Evolutionary conservation across 2,797 vertebrate species (phyloP).

Genomic region (Sandelia bainsii): DNA sequence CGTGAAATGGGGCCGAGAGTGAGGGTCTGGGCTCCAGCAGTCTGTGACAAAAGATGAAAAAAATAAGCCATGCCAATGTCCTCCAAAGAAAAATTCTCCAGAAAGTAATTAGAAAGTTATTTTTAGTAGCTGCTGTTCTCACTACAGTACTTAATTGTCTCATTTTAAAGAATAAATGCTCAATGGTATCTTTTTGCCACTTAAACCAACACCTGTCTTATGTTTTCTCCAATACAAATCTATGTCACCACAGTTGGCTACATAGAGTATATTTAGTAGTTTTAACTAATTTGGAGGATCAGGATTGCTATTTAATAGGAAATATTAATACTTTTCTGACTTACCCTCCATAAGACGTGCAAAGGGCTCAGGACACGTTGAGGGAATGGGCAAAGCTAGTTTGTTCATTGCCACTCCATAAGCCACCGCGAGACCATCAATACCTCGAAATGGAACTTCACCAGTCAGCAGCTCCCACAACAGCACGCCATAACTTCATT

Average conservation of each 20-base stretch:
- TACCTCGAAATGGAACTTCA: conserved; percentile 95
- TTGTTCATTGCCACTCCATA: conserved; percentile 99
- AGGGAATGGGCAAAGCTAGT: conserved; percentile 94
- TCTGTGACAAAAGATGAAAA: conserved; percentile 77
- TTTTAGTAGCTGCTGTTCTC: too few relatives aligned
- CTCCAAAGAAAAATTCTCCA: not conserved
- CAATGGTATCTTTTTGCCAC: too few relatives aligned
- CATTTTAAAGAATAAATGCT: too few relatives aligned
- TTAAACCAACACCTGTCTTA: too few relatives aligned
- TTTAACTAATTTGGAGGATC: not conserved
- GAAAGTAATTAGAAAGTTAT: not conserved
- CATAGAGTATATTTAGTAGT: too few relatives aligned
- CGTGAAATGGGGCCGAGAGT: conserved; percentile 90
- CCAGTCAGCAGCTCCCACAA: conserved; percentile 97
- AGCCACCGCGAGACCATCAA: conserved; percentile 94
- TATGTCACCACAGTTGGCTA: too few relatives aligned
- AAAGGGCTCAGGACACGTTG: conserved; percentile 95
- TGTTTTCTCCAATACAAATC: too few relatives aligned
- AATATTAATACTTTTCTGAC: conserved; percentile 11
- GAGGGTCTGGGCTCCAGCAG: conserved; percentile 95
- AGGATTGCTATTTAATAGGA: not conserved
- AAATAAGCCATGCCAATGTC: not conserved
- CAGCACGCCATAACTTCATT: conserved; percentile 91
- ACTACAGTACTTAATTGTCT: too few relatives aligned
- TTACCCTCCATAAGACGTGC: conserved; percentile 97